A percentile compares a stretch with the other conserved stretches of the same genome.
Conservation (phyloP, 2,797 vertebrate species). For the Sitta carolinensis region DNA sequence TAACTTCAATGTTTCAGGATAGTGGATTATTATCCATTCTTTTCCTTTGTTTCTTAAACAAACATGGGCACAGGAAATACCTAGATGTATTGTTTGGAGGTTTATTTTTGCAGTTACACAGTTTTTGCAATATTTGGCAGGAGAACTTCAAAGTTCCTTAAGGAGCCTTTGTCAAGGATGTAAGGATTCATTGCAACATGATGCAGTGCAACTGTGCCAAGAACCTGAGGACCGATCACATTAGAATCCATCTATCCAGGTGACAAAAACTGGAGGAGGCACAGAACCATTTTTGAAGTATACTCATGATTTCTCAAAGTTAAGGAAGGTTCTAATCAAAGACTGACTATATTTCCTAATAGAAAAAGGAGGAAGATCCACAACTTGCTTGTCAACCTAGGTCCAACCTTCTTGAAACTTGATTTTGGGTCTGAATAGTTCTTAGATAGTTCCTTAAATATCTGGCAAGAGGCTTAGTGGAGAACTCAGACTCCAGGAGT, state of each 20-base stretch:
- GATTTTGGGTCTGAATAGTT: not conserved
- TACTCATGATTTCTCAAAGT: not conserved
- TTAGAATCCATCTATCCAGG: not conserved
- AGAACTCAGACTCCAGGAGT: not conserved
- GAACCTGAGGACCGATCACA: not conserved
- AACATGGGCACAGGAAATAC: not conserved
- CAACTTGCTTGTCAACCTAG: not conserved
- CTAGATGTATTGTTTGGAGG: not conserved
- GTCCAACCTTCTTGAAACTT: not conserved
- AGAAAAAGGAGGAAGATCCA: not conserved
- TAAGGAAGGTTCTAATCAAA: not conserved
- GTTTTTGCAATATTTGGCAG: not conserved
- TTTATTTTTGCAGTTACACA: not conserved
- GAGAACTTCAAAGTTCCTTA: not conserved
- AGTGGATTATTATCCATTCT: not conserved
- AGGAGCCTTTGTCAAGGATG: not conserved
- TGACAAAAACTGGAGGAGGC: not conserved
- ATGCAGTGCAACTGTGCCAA: not conserved
- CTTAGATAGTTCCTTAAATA: not conserved
- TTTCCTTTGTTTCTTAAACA: not conserved
- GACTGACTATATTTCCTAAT: not conserved
- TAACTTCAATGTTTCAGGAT: not conserved
- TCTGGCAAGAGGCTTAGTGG: not conserved
- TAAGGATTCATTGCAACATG: not conserved
- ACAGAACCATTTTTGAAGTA: not conserved